phyloP scores from a whole-genome alignment of 2,113 vertebrate species.

The Catharus fuscescens region DNA sequence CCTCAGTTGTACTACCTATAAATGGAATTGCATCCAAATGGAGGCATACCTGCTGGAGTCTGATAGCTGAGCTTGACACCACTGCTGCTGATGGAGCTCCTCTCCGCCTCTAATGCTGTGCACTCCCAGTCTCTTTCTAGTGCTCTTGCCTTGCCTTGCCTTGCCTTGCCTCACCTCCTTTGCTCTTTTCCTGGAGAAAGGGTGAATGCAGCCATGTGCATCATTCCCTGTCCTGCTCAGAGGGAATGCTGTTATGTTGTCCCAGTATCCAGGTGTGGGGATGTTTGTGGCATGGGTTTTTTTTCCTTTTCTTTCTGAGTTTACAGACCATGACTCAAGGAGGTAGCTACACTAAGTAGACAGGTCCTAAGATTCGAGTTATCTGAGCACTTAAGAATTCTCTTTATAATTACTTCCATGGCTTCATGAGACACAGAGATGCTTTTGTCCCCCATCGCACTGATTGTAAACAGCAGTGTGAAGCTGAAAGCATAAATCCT shows the following conservation, averaged over 20 bases:
- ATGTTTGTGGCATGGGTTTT: accelerated
- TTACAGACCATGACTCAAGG: neutral
- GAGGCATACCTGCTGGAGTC: neutral
- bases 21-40: neutral
- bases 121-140: neutral
- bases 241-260: neutral
- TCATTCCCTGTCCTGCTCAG: neutral
- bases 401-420: neutral
- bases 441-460: neutral
- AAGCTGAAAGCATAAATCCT: neutral
- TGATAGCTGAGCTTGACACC: accelerated
- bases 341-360: neutral
- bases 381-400: neutral
- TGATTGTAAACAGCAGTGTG: neutral
- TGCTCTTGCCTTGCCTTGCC: neutral
- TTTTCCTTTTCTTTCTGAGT: neutral
- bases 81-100: neutral
- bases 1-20: neutral
- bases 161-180: neutral
- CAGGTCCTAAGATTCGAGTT: neutral
- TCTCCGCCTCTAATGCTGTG: neutral
- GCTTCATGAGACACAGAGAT: neutral
- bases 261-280: neutral
- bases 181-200: neutral
- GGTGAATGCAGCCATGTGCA: accelerated